Conservation (phyloP, 2,888 invertebrate genomes). For the Drosophila bunnanda region DNA sequence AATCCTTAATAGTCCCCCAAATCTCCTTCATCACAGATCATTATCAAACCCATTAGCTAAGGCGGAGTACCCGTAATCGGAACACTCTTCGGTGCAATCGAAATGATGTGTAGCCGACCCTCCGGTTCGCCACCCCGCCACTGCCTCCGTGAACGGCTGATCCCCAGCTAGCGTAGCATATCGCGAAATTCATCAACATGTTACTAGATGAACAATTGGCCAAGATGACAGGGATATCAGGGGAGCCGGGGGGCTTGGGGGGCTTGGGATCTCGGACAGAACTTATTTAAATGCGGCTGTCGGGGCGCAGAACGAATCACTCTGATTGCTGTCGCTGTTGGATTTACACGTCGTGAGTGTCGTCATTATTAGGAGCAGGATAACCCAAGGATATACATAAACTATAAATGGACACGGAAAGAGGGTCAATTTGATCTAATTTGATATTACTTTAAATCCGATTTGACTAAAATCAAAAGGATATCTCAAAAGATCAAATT, state of each 20-base stretch:
- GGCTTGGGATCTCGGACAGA: conserved; percentile 51
- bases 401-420: neutral
- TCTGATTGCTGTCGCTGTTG: conserved; percentile 83
- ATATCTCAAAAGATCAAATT: neutral
- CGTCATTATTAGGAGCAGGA: conserved; percentile 19
- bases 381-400: conserved; percentile 7
- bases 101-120: conserved; percentile 53
- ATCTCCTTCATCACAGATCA: neutral
- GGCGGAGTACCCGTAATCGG: conserved; percentile 21
- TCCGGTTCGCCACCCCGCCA: conserved; percentile 30
- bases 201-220: conserved; percentile 76
- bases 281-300: conserved; percentile 74
- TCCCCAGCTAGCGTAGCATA: conserved; percentile 47
- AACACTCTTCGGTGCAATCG: conserved; percentile 36
- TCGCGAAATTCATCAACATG: conserved; percentile 72
- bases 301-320: conserved; percentile 78
- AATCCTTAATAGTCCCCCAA: no score
- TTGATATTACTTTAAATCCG: neutral
- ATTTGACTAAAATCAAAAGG: neutral
- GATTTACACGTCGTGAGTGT: conserved; percentile 81
- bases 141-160: conserved; percentile 28
- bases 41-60: conserved; percentile 10
- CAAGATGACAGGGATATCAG: conserved; percentile 38
- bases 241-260: neutral
- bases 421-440: neutral